phyloP scores from a whole-genome alignment of 2,113 vertebrate species.

The Smithornis capensis region DNA sequence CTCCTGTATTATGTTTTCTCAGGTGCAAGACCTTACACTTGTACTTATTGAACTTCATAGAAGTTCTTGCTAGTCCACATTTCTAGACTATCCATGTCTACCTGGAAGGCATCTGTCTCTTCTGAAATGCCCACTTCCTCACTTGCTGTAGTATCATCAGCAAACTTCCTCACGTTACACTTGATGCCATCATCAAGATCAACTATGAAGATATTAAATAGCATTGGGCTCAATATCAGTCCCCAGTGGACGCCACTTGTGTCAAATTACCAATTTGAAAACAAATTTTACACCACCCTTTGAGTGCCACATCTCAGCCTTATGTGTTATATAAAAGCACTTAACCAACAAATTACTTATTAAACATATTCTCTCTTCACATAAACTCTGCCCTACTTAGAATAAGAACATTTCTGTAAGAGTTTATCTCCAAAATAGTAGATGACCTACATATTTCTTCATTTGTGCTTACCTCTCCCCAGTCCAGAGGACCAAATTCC shows the following conservation, averaged over 20 bases:
- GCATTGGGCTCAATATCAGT: background rate
- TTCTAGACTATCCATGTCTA: background rate
- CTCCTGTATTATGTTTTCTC: background rate
- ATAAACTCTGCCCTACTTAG: background rate
- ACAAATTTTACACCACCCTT: background rate
- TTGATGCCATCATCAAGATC: background rate
- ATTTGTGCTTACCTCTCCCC: background rate
- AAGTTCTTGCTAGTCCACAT: background rate
- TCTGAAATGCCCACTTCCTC: background rate
- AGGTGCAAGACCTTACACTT: background rate
- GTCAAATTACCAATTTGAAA: background rate
- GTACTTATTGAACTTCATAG: background rate
- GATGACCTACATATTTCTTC: background rate
- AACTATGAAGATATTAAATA: background rate
- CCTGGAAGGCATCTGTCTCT: background rate
- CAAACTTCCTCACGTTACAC: background rate
- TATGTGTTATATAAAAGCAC: background rate
- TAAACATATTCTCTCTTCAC: background rate
- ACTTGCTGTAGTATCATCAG: background rate
- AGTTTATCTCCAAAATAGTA: background rate
- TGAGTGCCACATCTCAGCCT: background rate
- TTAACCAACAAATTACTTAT: background rate
- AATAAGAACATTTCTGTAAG: background rate
- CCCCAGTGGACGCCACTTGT: background rate
- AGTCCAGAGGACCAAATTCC: background rate